Base-by-base conservation (phyloP, 1,140 invertebrate genomes). In the Lineus longissimus region DNA sequence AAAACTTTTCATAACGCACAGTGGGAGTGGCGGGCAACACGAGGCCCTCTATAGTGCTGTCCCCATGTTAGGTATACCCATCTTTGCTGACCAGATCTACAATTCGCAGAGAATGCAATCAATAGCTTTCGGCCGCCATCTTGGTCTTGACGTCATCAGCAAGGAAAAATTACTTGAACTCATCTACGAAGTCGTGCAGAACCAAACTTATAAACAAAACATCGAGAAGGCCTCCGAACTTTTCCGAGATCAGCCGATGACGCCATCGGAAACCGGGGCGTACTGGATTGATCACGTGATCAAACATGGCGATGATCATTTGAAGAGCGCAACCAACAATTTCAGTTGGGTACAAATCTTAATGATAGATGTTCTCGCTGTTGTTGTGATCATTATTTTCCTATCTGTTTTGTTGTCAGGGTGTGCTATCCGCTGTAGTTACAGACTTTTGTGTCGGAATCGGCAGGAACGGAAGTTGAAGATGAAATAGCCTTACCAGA, bases 251-350 rank as follows among this genome's bases (percentile, higher is more conserved):
- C 41, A 64, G 29, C 64, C 68, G 19, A 56, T 71, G 19, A 62
- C 54, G 1, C 68, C 73, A 4, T 17, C 29, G 25, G 62, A 70
- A 54, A 61, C 57, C 55, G 70, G 64, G 2, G 68, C 69, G 1
- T 70, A 65, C 54, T 72, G 69, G 70, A 59, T 76, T 55, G 64
- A 72, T 15, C 67, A 75, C 64, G 70, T 75, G 25, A 67, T 74
- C n/a, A 66, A 68, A 61, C 72, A 70, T 63, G 75, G 74, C 2
- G 67, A 69, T 13, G 59, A 63, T 11, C 68, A 76, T 59, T 59
- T 76, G 29, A 62, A 72, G 22, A 69, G 70, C 6, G 29, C 61
- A 0, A 60, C 65, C 41, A 61, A 66, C 23, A 56, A 68, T 47
- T 66, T 75, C 66, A 66, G 68, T 1, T 62, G 61, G 40, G 74